Evolutionary conservation across 1,140 invertebrate genomes (phyloP), one percentile per base, ranked within the genome.

Genomic region (Mesaphorura yosii): DNA sequence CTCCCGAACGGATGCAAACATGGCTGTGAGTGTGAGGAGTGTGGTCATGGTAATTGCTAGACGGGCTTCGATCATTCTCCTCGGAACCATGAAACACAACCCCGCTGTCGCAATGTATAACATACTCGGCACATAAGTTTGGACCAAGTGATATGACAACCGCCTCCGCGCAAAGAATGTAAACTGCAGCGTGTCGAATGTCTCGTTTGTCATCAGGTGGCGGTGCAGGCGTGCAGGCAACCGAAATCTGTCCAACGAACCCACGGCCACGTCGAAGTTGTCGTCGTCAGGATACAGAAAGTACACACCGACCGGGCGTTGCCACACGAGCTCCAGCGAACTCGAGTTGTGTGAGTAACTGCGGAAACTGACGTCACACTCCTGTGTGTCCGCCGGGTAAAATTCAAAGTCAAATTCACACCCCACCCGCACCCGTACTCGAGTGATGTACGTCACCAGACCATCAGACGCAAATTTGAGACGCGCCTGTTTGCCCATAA

Each of bases 11-110:
- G 44, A 15, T 10, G 44, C 25, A 28, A 46, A 46, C 44, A 46
- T 46, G 20, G 44, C 44, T 27, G 44, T 46, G 10, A 46, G 23
- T 6, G 44, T 46, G 20, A 46, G 44, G 14, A 46, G 44, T 7
- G 44, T 46, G 25, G 44, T 46, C 44, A 46, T 46, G 14, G 44
- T 46, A 46, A 28, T 46, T 7, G 23, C 44, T 15, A 46, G 25
- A 15, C 44, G 6, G 23, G 23, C 25, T 23, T 46, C 44, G 23
- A 27, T 27, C 25, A 46, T 23, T 7, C 6, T 46, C 15, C 29
- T 27, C 5, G 44, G 44, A 25, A 46, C 7, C 6, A 46, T 23
- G 19, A 46, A 46, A 20, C 25, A 23, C 15, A 46, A 28, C 44
- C 44, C 25, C 7, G 44, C 29, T 6, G 29, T 27, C 15, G 29